Evolutionary conservation across 64 coral and sea anemone genomes (phyloP), one percentile per base, ranked within the genome.

Genomic region (Cladopsammia gracilis): DNA sequence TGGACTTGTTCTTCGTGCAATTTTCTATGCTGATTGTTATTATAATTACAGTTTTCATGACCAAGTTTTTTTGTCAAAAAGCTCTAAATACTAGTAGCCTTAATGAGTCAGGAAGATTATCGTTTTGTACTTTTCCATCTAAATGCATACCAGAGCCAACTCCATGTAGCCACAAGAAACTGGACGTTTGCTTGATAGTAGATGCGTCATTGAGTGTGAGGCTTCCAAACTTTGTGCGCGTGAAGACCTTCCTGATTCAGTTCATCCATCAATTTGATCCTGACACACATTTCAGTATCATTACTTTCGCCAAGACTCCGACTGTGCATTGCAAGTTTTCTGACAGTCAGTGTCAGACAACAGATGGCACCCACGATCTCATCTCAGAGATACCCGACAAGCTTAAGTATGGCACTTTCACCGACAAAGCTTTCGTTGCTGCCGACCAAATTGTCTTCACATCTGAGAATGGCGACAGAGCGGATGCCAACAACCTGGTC

Each of bases 191-290:
- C 62, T 14, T 84, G 44, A 84, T 84, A 11, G 61, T 84, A 8
- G 80, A 84, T 62, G 6, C 60, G 3, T 84, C 80, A 13, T 12
- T 50, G 45, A 84, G 80, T 44, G 80, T 84, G 6, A 11, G 20
- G 11, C 7, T 84, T 15, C 45, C 8, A n/a, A 84, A 84, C 22
- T 84, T 49, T 25, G 60, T 84, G 2, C 61, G 42, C 3, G 62
- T 84, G 2, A 84, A 84, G 62, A 67, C 62, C 61, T 84, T 84
- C 80, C 62, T 84, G 8, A 24, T 22, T 1, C 80, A 84, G 64
- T 84, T 84, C 62, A n/a, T 84, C 9, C 45, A 84, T 45, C 44
- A 84, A 9, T 84, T 84, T 24, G 59, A 62, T 4, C 42, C 80
- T 0, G 42, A 10, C 60, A 68, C 80, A 24, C 80, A 52, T 13